phyloP scores from a whole-genome alignment of 2,888 invertebrate species.

The Cheilosia variabilis region DNA sequence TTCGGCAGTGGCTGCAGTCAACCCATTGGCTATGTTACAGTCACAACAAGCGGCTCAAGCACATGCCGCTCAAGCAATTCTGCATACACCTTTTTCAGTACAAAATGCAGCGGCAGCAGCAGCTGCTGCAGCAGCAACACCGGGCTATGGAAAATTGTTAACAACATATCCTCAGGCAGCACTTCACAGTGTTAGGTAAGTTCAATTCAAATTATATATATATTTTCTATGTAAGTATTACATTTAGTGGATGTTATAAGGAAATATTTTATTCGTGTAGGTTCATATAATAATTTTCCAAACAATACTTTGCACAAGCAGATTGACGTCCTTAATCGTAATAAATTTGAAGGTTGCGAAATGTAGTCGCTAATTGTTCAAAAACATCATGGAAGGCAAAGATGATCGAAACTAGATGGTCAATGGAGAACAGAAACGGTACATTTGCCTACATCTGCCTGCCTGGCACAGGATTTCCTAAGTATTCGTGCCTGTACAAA shows the following conservation, averaged over 20 bases:
- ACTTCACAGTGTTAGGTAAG: constrained; percentile 83
- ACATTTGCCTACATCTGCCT: no score
- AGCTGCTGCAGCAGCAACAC: constrained; percentile 85
- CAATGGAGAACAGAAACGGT: no score
- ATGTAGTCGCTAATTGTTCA: no score
- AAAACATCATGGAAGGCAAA: no score
- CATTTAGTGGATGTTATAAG: neutral
- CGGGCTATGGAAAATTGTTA: constrained; percentile 88
- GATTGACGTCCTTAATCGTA: no score
- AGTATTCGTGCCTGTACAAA: no score
- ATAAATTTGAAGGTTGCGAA: no score
- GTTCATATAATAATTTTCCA: no score
- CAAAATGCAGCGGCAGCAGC: constrained; percentile 86
- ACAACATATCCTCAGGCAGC: constrained; percentile 86
- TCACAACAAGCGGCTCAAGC: constrained; percentile 83
- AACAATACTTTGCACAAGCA: no score
- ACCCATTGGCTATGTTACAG: constrained; percentile 85
- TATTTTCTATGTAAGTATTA: neutral
- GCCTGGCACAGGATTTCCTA: no score
- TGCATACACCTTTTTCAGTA: constrained; percentile 84
- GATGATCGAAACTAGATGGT: no score
- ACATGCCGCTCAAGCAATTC: constrained; percentile 82
- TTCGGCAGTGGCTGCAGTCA: constrained; percentile 84
- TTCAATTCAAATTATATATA: neutral
- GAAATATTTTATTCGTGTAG: no score